Conservation (phyloP, 2,888 invertebrate species). For the Fabriciana adippe region DNA sequence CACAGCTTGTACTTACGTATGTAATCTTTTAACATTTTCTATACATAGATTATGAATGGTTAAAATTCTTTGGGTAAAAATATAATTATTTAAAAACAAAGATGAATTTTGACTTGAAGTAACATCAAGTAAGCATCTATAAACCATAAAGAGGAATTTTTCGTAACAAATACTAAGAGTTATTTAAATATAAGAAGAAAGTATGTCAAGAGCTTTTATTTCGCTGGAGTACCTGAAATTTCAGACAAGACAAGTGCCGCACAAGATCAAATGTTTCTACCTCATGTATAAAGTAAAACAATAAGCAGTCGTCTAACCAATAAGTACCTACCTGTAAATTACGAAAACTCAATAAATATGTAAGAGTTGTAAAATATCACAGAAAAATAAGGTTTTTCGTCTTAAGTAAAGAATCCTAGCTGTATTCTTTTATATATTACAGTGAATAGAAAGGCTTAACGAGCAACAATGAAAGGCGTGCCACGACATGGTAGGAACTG, state of each 20-base stretch:
- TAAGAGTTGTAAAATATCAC: not conserved
- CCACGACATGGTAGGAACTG: slow-evolving; percentile 40
- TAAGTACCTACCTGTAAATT: slow-evolving; percentile 1
- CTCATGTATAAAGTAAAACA: slow-evolving; percentile 13
- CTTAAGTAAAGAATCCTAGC: slow-evolving; percentile 17
- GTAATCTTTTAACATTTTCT: too few species aligned
- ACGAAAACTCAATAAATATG: not conserved
- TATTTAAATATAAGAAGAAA: slow-evolving; percentile 5
- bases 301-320: slow-evolving; percentile 4
- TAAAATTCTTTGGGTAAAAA: not conserved
- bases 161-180: not conserved
- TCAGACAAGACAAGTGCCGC: slow-evolving; percentile 9
- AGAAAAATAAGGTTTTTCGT: slow-evolving; percentile 2
- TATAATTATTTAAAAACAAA: slow-evolving; percentile 1
- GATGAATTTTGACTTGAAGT: slow-evolving; percentile 8
- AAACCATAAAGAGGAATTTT: slow-evolving; percentile 4
- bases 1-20: too few species aligned
- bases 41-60: too few species aligned
- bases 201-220: slow-evolving; percentile 19
- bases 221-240: slow-evolving; percentile 14
- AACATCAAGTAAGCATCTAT: not conserved
- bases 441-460: slow-evolving; percentile 35
- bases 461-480: slow-evolving; percentile 36
- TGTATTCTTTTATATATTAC: slow-evolving; percentile 31
- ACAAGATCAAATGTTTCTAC: slow-evolving; percentile 16